phyloP scores from a whole-genome alignment of 2,888 invertebrate species.

The Apotomis betuletana region DNA sequence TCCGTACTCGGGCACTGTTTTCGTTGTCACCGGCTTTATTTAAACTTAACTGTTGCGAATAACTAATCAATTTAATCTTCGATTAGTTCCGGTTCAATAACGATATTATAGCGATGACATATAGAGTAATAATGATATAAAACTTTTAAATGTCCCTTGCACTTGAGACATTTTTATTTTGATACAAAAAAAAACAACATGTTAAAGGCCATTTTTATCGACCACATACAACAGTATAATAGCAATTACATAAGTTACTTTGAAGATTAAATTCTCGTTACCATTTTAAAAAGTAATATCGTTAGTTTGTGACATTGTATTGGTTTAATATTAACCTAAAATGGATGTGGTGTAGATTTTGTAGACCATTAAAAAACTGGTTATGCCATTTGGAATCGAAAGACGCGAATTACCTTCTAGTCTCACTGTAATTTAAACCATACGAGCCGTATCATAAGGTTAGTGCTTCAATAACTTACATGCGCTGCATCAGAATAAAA shows the following conservation, averaged over 20 bases:
- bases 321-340: background rate
- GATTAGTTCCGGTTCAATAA: conserved; percentile 14
- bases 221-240: background rate
- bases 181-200: background rate
- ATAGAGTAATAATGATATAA: background rate
- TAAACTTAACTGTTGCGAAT: no score
- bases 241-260: background rate
- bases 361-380: background rate
- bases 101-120: background rate
- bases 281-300: background rate
- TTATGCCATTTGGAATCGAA: background rate
- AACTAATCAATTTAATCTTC: conserved; percentile 17
- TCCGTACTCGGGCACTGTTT: background rate
- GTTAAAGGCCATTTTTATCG: background rate
- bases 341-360: background rate
- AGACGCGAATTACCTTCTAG: background rate
- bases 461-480: background rate
- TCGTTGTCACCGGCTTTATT: background rate
- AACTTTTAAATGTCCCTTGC: no score
- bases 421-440: background rate
- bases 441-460: background rate
- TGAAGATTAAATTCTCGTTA: background rate
- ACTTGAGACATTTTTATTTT: no score
- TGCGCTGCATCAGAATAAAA: background rate
- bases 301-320: background rate